phyloP scores from a whole-genome alignment of 2,113 vertebrate species.

The Brienomyrus brachyistius region DNA sequence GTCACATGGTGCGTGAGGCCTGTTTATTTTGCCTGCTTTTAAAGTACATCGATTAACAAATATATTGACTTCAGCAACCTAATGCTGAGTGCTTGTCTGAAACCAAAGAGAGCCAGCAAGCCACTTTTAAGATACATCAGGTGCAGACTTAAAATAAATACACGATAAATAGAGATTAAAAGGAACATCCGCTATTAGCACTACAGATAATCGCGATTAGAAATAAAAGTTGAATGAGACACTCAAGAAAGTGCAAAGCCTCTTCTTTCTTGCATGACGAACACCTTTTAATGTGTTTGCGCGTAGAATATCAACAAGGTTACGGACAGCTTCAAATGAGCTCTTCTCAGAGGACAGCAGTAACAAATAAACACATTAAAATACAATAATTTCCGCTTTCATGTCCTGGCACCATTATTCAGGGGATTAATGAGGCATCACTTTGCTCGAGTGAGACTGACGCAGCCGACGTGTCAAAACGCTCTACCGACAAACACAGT shows the following conservation, averaged over 20 bases:
- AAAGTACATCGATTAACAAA: not conserved
- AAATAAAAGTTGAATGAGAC: not conserved
- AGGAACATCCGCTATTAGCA: not conserved
- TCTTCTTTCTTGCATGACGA: not conserved
- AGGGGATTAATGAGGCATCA: not conserved
- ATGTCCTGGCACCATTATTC: not conserved
- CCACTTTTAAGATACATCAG: not conserved
- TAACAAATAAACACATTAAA: not conserved
- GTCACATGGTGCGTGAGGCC: not conserved
- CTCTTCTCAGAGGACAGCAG: not conserved
- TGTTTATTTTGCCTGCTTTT: conserved; percentile 3
- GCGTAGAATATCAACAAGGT: not conserved
- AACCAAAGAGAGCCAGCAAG: not conserved
- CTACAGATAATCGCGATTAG: not conserved
- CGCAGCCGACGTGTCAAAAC: not conserved
- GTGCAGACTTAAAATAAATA: conserved; percentile 1
- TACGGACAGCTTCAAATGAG: not conserved
- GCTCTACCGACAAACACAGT: not conserved
- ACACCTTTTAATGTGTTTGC: not conserved
- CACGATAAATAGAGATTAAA: not conserved
- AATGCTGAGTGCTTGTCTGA: not conserved
- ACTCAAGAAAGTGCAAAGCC: not conserved
- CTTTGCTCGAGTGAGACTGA: not conserved
- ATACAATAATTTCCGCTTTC: not conserved
- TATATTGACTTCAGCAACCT: not conserved